These are phyloP conservation scores for Brachyhypopomus gauderio DNA, from an alignment of 2,113 vertebrate genomes.

Conservation along the genomic window DNA sequence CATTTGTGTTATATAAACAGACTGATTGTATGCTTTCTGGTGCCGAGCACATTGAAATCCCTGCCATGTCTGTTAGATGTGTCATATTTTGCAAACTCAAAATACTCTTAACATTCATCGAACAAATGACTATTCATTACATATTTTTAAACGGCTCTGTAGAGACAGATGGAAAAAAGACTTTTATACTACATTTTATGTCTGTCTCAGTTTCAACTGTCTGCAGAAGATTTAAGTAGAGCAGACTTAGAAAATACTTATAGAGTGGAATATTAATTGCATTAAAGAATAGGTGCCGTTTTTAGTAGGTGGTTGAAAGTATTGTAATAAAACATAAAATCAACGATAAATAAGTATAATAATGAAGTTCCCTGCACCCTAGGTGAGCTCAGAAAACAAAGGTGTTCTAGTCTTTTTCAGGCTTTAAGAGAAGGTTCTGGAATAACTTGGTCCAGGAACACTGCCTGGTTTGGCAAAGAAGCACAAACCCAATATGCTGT, in stretches of 20 bases:
- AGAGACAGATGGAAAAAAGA: slow-evolving; percentile 14
- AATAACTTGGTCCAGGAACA: slow-evolving; percentile 19
- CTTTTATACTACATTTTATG: slow-evolving; percentile 3
- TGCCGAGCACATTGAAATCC: slow-evolving; percentile 38
- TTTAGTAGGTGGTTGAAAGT: too few relatives aligned
- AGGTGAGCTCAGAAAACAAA: slow-evolving; percentile 3
- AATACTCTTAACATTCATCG: slow-evolving; percentile 27
- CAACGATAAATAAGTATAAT: neutral
- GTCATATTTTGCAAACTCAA: slow-evolving; percentile 37
- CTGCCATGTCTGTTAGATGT: slow-evolving; percentile 22
- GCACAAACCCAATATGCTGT: neutral
- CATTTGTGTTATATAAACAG: slow-evolving; percentile 39
- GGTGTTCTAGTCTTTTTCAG: neutral
- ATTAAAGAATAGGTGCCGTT: neutral
- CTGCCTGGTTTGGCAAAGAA: slow-evolving; percentile 27
- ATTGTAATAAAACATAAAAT: too few relatives aligned
- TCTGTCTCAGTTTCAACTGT: neutral
- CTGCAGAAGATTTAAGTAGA: slow-evolving; percentile 3
- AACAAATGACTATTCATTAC: slow-evolving; percentile 21
- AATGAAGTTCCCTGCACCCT: neutral
- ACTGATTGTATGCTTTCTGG: slow-evolving; percentile 39
- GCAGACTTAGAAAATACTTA: slow-evolving; percentile 1
- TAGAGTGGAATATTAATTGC: neutral
- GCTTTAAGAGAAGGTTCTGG: slow-evolving; percentile 16
- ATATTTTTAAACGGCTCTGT: neutral